Evolutionary conservation across 2,113 vertebrate species (phyloP), one percentile per base, ranked within the genome.

Genomic region (Prionailurus bengalensis): DNA sequence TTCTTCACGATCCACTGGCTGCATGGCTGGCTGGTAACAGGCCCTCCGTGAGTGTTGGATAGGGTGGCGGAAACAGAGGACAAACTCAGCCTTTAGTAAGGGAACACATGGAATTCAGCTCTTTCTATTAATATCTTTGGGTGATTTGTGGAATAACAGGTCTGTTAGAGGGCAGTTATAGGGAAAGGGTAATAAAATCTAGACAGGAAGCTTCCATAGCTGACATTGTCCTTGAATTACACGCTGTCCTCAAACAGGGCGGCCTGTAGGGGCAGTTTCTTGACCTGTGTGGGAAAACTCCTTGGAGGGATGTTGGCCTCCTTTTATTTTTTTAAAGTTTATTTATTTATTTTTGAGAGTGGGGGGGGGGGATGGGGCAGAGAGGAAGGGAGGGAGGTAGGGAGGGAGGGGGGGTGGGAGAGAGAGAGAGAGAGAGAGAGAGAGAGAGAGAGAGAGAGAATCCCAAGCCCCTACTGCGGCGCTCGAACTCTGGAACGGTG

Each of bases 391-490:
- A 19, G 17, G 1, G 5, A 21, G 7, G 0, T 21, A 61, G 58
- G 8, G 58, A 23, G 19, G 23, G 17, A 15, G 36, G 39, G 39
- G 39, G 39, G 39, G 39, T 42, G 39, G 39, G 1, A 2, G 7
- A 19, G 21, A 61, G 21, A 0, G 58, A 8, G 19, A 3, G 17
- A 1, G 5, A 0, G 7, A 7, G 58, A 3, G 58, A 8, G 19
- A 23, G 17, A 16, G 5, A 19, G 2, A 5, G 5, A 7, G 7
- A 7, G 58, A 61, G 58, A 23, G 58, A 23, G 19, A 61, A 61
- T 61, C 58, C 58, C 21, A 61, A 61, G 58, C 7, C 58, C 58
- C 58, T 21, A 23, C 21, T 61, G 58, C 2, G 21, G 58, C 2
- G 58, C 58, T 61, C 9, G 58, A 61, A 61, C 58, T 23, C 58